Evolutionary conservation across 2,888 invertebrate genomes (phyloP), one percentile per base, ranked within the genome.

Genomic region (Zygaena filipendulae): DNA sequence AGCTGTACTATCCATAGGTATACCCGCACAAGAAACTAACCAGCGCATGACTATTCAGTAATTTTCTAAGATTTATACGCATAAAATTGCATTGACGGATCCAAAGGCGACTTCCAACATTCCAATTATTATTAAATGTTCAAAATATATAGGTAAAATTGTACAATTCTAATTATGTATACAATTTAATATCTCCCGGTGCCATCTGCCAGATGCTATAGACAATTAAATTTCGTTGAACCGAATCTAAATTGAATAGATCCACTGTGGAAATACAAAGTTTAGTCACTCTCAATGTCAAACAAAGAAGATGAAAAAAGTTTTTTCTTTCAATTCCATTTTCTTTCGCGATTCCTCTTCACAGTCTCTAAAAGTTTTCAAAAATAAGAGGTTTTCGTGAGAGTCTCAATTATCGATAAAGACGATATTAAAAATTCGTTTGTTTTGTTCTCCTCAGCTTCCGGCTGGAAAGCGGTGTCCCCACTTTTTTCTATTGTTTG

Each of bases 241-340:
- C 68, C 68, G 66, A 64, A 59, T 61, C 59, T 56, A 70, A 77
- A 77, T 77, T 72, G 71, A 79, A 74, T 72, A 77, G 69, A 75
- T 66, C 63, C 63, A 59, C 64, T 59, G 66, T 52, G 63, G 72
- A 69, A 72, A 74, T 67, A 72, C 60, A 70, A 79, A 75, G 64
- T 72, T 74, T 71, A 62, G 64, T 69, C 59, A 66, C 71, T 71
- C 74, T 74, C 75, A 77, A 74, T 75, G 75, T 77, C 77, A 79
- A 75, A 75, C 67, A 75, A 77, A 77, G 77, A 72, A 79, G 75
- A 77, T 79, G 77, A 75, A 77, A 75, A 79, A 79, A 77, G 71
- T 77, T 79, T 74, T 64, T 63, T 63, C 66, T 59, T 60, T 62
- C 66, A 69, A 71, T 74, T 66, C 67, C 66, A 71, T 72, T 77